Percentiles rank a stretch among this genome's conserved stretches.
Conservation (phyloP, 2,888 invertebrate genomes). For the Drosophila lacicola region DNA sequence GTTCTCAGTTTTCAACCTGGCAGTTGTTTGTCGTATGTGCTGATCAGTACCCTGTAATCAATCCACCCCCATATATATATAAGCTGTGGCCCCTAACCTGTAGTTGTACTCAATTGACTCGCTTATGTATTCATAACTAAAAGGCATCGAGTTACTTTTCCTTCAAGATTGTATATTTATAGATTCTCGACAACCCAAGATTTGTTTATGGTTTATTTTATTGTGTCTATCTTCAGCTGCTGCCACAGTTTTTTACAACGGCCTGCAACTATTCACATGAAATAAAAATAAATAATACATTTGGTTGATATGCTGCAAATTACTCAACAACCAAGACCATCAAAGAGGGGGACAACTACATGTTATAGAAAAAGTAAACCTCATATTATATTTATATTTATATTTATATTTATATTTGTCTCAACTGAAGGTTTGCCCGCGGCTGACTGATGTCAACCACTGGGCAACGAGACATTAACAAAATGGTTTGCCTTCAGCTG, state of each 20-base stretch:
- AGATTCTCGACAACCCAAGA: not conserved
- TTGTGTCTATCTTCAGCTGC: not conserved
- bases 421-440: constrained; percentile 43
- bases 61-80: not conserved
- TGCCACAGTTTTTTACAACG: not conserved
- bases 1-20: constrained; percentile 17
- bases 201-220: not conserved
- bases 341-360: not conserved
- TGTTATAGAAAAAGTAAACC: constrained; percentile 60
- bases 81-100: not conserved
- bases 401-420: constrained; percentile 56
- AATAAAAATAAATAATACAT: constrained; percentile 65
- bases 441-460: constrained; percentile 70
- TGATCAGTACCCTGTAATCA: constrained; percentile 7
- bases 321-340: constrained; percentile 36
- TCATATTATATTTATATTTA: constrained; percentile 65
- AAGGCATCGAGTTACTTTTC: not conserved
- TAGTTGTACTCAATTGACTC: not conserved
- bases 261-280: not conserved
- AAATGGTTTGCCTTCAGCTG: constrained; percentile 58
- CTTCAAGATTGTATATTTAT: not conserved
- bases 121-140: not conserved
- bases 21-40: not conserved
- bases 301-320: constrained; percentile 63
- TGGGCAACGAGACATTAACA: constrained; percentile 70